Conservation (phyloP, 2,888 invertebrate genomes). For the Platycheirus albimanus region DNA sequence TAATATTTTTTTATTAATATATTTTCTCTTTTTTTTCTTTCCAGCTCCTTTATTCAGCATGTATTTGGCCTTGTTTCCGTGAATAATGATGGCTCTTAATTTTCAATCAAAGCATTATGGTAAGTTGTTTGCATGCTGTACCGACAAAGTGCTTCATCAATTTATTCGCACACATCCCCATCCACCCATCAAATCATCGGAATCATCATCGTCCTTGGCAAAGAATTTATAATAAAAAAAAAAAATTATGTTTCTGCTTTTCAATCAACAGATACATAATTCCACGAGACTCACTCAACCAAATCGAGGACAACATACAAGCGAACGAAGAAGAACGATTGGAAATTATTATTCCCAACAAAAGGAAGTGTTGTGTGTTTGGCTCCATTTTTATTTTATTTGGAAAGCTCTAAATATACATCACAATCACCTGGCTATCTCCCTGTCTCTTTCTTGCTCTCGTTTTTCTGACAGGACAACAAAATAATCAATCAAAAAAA, state of each 20-base stretch:
- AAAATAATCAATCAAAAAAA: constrained; percentile 71
- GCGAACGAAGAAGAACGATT: constrained; percentile 41
- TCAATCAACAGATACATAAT: constrained; percentile 54
- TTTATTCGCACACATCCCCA: background rate
- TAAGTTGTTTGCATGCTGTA: constrained; percentile 41
- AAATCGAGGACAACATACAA: constrained; percentile 1
- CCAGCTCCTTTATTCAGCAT: constrained; percentile 28
- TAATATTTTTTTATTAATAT: too few relatives aligned
- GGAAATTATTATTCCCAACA: too few relatives aligned
- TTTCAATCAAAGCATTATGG: constrained; percentile 42
- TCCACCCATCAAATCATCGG: background rate
- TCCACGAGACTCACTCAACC: background rate
- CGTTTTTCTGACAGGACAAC: background rate
- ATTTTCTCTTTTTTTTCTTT: constrained; percentile 28
- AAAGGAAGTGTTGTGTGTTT: constrained; percentile 7
- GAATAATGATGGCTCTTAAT: constrained; percentile 42
- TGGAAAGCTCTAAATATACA: constrained; percentile 26
- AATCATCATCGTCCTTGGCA: background rate
- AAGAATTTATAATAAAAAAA: constrained; percentile 15
- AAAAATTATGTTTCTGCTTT: constrained; percentile 37
- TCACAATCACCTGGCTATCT: constrained; percentile 59
- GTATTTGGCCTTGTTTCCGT: background rate
- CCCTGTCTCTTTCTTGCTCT: constrained; percentile 27
- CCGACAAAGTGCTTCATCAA: constrained; percentile 41
- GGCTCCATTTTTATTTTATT: background rate